Evolutionary conservation across 2,888 invertebrate species (phyloP), one percentile per base, ranked within the genome.

Genomic region (Dolichomitus sp.): DNA sequence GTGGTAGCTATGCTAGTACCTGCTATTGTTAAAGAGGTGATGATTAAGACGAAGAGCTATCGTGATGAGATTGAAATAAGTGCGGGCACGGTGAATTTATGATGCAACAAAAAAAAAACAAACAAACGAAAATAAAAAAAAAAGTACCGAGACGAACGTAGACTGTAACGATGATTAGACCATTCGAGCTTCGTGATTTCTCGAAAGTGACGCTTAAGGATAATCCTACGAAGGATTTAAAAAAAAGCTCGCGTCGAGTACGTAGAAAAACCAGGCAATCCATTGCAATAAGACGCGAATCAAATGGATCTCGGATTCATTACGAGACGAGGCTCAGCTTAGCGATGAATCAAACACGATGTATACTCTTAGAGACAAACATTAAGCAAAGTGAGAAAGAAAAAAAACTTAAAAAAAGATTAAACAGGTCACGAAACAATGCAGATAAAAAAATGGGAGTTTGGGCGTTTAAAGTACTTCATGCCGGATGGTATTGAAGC

Each of bases 1-100:
- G 94, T 94, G 93, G 94, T 94, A 94, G 94, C 94, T 94, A 94
- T 94, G 94, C 93, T 94, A 93, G 94, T 94, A 94, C 94, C 94
- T 94, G 94, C 94, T 93, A 93, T 93, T 92, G 91, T 92, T 92
- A 76, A 72, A 42, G 65, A 65, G 45, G 57, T 33, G 50, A 77
- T 65, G 72, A 73, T 50, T 81, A 66, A 69, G 48, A 68, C 70
- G 52, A 65, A 68, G 78, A 80, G 63, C 57, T 79, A 68, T 74
- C 84, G 79, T 73, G 66, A 66, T 69, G 74, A 72, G 76, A 73
- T 77, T 66, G 50, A 54, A 54, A 42, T n/a, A 52, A 40, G 42
- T 52, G 65, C 66, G 76, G 37, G 33, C 45, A 40, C 57, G 68
- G n/a, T 61, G 68, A 76, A 52, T 68, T 69, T 50, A 14, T 12